A percentile compares a stretch with the other conserved stretches of the same genome.
Evolutionary conservation across 2,113 vertebrate species (phyloP).

Genomic region (Pseudopipra pipra): DNA sequence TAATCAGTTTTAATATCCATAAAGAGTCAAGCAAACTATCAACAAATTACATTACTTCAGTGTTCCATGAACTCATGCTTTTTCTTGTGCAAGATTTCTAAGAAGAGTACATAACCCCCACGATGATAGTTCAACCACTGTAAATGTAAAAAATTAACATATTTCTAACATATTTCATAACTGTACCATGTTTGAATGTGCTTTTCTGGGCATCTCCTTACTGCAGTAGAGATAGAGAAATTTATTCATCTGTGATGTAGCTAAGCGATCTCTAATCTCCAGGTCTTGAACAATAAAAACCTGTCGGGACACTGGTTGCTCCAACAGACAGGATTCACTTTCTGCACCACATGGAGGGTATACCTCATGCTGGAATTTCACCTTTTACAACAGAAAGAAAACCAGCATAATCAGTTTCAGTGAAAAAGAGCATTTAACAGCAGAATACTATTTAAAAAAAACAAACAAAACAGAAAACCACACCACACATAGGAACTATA

Average conservation of each 20-base stretch:
- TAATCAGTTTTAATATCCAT: background rate
- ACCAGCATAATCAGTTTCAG: background rate
- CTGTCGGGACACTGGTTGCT: conserved; percentile 91
- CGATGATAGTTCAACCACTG: background rate
- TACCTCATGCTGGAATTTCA: conserved; percentile 96
- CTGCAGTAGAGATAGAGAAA: conserved; percentile 95
- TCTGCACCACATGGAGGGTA: conserved; percentile 77
- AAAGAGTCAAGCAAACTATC: background rate
- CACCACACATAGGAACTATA: background rate
- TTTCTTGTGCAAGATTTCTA: background rate
- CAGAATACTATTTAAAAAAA: background rate
- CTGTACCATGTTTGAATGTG: conserved; percentile 92
- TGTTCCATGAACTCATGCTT: accelerated
- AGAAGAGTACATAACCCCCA: background rate
- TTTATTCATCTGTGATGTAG: conserved; percentile 98
- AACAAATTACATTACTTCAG: background rate
- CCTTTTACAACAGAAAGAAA: conserved; percentile 68
- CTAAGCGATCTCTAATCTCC: conserved; percentile 93
- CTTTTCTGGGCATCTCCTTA: conserved; percentile 94
- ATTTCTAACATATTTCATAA: background rate
- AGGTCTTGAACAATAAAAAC: conserved; percentile 94
- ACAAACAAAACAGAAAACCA: background rate
- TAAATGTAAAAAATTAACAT: background rate
- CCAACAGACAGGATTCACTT: conserved; percentile 66
- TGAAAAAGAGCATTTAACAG: background rate